Conservation (phyloP, 1,140 invertebrate genomes). For the Colletes latitarsis region DNA sequence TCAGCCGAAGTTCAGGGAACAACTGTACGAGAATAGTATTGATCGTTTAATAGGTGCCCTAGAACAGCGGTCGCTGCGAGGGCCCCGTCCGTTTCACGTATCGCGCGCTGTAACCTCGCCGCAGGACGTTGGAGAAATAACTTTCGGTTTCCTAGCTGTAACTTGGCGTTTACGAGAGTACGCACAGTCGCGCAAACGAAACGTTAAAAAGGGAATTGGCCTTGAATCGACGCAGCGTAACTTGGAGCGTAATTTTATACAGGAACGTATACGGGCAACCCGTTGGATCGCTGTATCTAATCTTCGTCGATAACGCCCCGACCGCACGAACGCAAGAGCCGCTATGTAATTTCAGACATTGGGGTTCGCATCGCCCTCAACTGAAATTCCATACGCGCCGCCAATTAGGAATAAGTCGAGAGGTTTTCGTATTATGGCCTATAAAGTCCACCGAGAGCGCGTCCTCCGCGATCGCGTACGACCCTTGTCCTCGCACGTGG, state of each 20-base stretch:
- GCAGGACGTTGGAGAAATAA: slow-evolving; percentile 7
- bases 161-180: neutral
- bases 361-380: slow-evolving; percentile 43
- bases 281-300: slow-evolving; percentile 53
- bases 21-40: slow-evolving; percentile 19
- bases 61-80: slow-evolving; percentile 2
- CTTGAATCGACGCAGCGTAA: slow-evolving; percentile 20
- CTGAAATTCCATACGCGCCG: slow-evolving; percentile 67
- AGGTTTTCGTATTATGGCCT: slow-evolving; percentile 23
- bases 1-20: slow-evolving; percentile 3
- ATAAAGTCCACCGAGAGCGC: slow-evolving; percentile 10
- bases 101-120: neutral
- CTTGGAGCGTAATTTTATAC: slow-evolving; percentile 47
- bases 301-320: slow-evolving; percentile 57
- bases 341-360: slow-evolving; percentile 68
- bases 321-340: slow-evolving; percentile 39
- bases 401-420: slow-evolving; percentile 65
- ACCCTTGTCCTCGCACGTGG: neutral
- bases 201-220: slow-evolving; percentile 17
- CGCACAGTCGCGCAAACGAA: neutral
- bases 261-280: neutral
- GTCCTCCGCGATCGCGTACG: neutral
- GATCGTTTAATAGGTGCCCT: slow-evolving; percentile 32
- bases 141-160: neutral
- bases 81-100: neutral